These are phyloP conservation scores for Microchirus variegatus DNA, from an alignment of 2,797 vertebrate genomes.

Conservation along the genomic window DNA sequence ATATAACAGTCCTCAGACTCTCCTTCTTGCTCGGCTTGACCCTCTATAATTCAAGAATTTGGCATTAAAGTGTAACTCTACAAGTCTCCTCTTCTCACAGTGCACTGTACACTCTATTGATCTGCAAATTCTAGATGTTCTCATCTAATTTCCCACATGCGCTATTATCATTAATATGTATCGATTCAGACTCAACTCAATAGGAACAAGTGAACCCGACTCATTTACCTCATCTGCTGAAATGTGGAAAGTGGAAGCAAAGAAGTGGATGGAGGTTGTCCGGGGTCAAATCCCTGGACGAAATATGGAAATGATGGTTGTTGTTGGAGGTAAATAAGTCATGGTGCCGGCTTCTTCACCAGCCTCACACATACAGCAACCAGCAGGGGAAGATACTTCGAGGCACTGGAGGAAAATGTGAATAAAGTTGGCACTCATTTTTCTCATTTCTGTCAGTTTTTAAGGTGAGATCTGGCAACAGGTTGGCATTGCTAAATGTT, in stretches of 20 bases:
- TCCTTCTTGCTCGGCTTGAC: constrained; percentile 7
- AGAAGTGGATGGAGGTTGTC: constrained; percentile 3
- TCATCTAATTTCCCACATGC: constrained; percentile 40
- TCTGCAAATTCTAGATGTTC: constrained; percentile 21
- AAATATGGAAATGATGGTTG: background rate
- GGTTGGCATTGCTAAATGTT: background rate
- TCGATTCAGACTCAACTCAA: constrained; percentile 23
- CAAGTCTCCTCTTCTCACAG: constrained; percentile 25
- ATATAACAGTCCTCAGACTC: constrained; percentile 29
- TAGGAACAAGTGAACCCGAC: constrained; percentile 30
- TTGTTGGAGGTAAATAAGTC: constrained; percentile 17
- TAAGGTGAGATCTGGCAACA: background rate
- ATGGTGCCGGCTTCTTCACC: background rate
- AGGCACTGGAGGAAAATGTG: background rate
- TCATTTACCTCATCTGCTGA: constrained; percentile 24
- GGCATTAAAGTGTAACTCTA: constrained; percentile 39
- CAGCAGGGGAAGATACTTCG: background rate
- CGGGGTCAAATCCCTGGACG: constrained; percentile 15
- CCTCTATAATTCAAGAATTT: constrained; percentile 39
- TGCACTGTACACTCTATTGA: constrained; percentile 12
- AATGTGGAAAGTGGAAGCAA: background rate
- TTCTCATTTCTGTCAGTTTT: background rate
- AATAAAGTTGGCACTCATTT: background rate
- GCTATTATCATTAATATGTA: constrained; percentile 48
- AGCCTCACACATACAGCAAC: too few relatives aligned